These are phyloP conservation scores for Channa striata DNA, from an alignment of 2,797 vertebrate genomes.

Conservation along the genomic window DNA sequence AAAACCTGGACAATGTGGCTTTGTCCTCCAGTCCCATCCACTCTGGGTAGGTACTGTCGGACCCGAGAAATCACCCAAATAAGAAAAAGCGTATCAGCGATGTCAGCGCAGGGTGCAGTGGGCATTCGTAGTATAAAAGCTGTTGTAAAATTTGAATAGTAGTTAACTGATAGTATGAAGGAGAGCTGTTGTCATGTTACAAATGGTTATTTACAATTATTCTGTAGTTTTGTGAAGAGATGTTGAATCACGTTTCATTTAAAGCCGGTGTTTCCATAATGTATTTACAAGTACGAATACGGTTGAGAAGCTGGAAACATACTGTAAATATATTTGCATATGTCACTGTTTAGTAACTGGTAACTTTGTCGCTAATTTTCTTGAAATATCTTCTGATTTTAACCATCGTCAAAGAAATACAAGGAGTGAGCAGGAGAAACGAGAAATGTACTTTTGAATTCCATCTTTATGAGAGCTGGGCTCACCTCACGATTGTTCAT, in stretches of 20 bases:
- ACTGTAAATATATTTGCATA: background rate
- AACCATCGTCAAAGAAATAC: too few species aligned
- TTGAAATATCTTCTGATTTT: too few species aligned
- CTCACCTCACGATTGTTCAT: too few species aligned
- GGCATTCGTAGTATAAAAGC: background rate
- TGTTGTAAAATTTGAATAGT: background rate
- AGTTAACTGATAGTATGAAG: background rate
- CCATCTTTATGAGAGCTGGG: too few species aligned
- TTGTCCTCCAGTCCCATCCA: constrained; percentile 96
- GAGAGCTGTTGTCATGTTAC: background rate
- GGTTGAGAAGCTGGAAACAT: background rate
- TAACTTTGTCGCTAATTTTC: too few species aligned
- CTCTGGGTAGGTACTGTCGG: constrained; percentile 89
- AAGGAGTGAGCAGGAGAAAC: too few species aligned
- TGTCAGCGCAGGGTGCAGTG: background rate
- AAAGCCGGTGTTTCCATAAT: background rate
- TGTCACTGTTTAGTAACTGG: too few species aligned
- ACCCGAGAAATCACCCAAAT: background rate
- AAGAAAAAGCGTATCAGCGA: background rate
- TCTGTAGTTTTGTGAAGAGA: too few species aligned
- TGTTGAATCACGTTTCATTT: constrained; percentile 8
- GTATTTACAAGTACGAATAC: too few species aligned
- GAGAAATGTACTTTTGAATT: too few species aligned
- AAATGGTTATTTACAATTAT: constrained; percentile 1
- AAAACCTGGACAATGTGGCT: constrained; percentile 96